phyloP scores from a whole-genome alignment of 2,888 invertebrate genomes.

The Morpho achilles region DNA sequence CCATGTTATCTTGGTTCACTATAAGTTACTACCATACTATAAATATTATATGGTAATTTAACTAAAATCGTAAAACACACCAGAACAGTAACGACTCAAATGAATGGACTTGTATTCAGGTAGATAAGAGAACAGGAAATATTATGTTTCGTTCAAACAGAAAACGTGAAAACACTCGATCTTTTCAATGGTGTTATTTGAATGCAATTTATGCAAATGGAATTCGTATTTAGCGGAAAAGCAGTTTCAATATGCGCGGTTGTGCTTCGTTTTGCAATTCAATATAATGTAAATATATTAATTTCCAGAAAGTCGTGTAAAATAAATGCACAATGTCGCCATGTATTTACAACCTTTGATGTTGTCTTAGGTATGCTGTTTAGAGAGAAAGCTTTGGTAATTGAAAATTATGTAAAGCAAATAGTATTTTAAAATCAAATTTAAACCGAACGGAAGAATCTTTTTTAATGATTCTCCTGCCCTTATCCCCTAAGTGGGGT shows the following conservation, averaged over 20 bases:
- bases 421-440: too few species aligned
- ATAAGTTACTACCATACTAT: too few species aligned
- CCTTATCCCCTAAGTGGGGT: too few species aligned
- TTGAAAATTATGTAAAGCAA: too few species aligned
- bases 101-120: not conserved
- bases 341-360: slow-evolving; percentile 14
- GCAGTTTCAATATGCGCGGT: slow-evolving; percentile 27
- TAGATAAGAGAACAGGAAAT: slow-evolving; percentile 3
- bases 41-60: too few species aligned
- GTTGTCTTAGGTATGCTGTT: not conserved
- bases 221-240: slow-evolving; percentile 27
- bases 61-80: too few species aligned
- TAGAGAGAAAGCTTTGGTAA: not conserved
- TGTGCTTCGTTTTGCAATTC: slow-evolving; percentile 29
- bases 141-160: not conserved
- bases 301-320: slow-evolving; percentile 27
- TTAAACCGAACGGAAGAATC: too few species aligned
- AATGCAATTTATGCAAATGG: slow-evolving; percentile 26
- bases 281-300: slow-evolving; percentile 25
- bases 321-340: slow-evolving; percentile 24
- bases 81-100: too few species aligned
- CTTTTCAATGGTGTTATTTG: slow-evolving; percentile 22
- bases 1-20: too few species aligned
- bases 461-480: too few species aligned
- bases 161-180: slow-evolving; percentile 16